Base-by-base conservation (phyloP, 2,888 invertebrate genomes). In the Pheosia tremula region DNA sequence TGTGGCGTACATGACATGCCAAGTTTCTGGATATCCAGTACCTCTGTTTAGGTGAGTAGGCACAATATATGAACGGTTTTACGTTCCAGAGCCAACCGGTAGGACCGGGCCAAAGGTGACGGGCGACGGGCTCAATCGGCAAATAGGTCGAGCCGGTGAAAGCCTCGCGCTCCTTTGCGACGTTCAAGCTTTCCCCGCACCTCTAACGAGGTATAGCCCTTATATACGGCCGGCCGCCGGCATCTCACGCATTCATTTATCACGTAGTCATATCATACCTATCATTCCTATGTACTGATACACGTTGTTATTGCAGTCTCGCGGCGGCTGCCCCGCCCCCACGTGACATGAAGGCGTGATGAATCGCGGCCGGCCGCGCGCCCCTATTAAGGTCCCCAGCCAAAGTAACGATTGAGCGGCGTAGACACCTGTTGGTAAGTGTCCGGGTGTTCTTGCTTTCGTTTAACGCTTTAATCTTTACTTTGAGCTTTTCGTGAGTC, bases 121-220 rank as follows among this genome's bases (percentile, higher is more conserved):
- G 72, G 95, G 95, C 69, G 94, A 95, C 84, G 95, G 95, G 63
- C 91, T 95, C 74, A 95, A 95, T 84, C 94, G 95, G 72, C 90
- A 94, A 74, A 89, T 94, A 80, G 91, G 94, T 77, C 83, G 82
- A 69, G 78, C 78, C 64, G 80, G 75, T 62, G 87, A 90, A 74
- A 94, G 91, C 74, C 95, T 96, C 74, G 95, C 96, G 68, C 95
- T 96, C 76, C 94, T 96, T 78, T 97, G 97, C 86, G 96, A 96
- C 78, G 96, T 96, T 70, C 97, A 97, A 94, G 96, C 96, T 60
- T 97, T 95, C 87, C 97, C 97, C 69, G 95, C 96, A 81, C 97
- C 97, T 68, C 88, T 94, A 58, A 96, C 96, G 95, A 97, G 97
- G 97, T 97, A 96, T 91, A 84, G 78, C 77, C 75, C 74, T 68